Evolutionary conservation across 2,797 vertebrate species (phyloP).

Genomic region (Sebastes cheni): DNA sequence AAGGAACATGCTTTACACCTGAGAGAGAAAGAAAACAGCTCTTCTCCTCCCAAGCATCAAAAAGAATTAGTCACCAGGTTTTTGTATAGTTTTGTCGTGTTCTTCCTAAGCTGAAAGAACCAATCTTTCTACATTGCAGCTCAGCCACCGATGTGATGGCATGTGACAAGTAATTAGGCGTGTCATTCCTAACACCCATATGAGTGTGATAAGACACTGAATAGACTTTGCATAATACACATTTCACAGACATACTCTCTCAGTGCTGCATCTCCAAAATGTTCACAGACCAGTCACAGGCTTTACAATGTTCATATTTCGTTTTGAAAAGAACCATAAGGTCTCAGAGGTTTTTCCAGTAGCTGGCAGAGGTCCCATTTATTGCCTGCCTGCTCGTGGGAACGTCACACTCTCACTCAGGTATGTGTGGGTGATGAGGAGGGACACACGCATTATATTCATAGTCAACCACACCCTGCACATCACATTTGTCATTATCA

Average conservation of each 20-base stretch:
- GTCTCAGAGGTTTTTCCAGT: not conserved
- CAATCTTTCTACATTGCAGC: conserved; percentile 1
- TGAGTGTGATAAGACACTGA: not conserved
- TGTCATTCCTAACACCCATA: not conserved
- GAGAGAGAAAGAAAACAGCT: not conserved
- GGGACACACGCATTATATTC: conserved; percentile 12
- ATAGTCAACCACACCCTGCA: conserved; percentile 44
- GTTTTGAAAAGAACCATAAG: not conserved
- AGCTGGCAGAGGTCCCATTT: not conserved
- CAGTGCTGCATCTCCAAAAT: not conserved
- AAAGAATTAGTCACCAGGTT: not conserved
- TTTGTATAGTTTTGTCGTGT: not conserved
- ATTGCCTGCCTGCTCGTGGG: conserved; percentile 5
- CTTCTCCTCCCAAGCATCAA: not conserved
- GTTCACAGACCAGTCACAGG: not conserved
- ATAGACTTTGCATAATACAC: not conserved
- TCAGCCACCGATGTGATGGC: not conserved
- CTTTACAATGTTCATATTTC: not conserved
- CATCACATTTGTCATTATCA: conserved; percentile 19
- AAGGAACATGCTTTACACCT: not conserved
- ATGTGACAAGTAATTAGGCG: not conserved
- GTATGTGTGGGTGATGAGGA: conserved; percentile 42
- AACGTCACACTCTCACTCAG: conserved; percentile 25
- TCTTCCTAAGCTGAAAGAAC: not conserved
- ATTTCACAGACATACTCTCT: not conserved